Conservation (phyloP, 2,888 invertebrate genomes). For the Coelopa pilipes region DNA sequence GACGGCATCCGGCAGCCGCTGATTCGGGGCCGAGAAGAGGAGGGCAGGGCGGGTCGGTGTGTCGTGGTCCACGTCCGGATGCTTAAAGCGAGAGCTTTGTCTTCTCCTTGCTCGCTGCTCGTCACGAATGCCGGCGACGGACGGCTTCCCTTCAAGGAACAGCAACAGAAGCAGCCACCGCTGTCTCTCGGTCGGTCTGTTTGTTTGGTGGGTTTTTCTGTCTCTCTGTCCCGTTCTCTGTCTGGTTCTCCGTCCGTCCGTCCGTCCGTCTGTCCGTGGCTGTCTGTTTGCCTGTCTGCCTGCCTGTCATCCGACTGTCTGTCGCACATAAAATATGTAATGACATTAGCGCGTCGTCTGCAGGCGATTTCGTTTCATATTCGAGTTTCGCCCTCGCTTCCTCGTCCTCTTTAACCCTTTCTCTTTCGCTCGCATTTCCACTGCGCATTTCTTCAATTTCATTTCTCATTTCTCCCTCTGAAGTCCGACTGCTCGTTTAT, state of each 20-base stretch:
- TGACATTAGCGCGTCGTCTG: slow-evolving; percentile 6
- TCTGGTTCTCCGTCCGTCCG: not conserved
- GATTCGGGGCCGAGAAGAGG: too few species aligned
- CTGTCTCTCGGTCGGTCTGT: too few species aligned
- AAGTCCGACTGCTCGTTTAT: too few species aligned
- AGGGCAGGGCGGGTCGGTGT: too few species aligned
- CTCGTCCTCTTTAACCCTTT: not conserved
- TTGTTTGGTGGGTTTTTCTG: too few species aligned
- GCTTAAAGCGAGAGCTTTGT: too few species aligned
- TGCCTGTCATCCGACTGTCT: not conserved
- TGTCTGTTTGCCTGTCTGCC: not conserved
- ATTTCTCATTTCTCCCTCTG: not conserved
- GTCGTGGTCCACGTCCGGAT: too few species aligned
- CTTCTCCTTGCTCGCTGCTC: too few species aligned
- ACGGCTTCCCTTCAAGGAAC: too few species aligned
- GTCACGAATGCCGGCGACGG: too few species aligned
- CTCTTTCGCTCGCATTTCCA: not conserved
- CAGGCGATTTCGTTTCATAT: slow-evolving; percentile 4
- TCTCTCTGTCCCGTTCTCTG: not conserved
- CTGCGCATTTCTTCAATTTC: not conserved
- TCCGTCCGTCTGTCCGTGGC: not conserved
- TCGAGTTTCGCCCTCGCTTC: not conserved
- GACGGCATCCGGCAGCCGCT: too few species aligned
- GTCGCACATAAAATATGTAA: not conserved
- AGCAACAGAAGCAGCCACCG: too few species aligned